Percentiles rank a stretch among this genome's conserved stretches.
These are phyloP conservation scores for Polymixis flavicincta DNA, from an alignment of 2,888 invertebrate genomes.

Conservation along the genomic window DNA sequence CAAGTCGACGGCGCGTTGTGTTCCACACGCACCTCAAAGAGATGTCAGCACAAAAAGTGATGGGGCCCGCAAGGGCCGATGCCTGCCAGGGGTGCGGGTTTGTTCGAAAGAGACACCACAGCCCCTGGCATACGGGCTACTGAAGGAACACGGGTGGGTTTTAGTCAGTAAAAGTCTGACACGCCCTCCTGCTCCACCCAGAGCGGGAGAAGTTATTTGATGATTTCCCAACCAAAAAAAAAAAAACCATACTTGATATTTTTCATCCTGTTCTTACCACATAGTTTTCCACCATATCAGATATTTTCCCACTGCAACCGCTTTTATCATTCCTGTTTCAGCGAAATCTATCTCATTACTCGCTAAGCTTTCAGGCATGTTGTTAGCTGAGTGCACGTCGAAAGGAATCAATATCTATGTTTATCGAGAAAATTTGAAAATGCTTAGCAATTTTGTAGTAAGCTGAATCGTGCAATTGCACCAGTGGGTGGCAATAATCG, in stretches of 20 bases:
- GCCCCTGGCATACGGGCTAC: too few relatives aligned
- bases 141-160: too few relatives aligned
- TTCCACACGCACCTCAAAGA: too few relatives aligned
- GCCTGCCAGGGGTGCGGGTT: too few relatives aligned
- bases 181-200: too few relatives aligned
- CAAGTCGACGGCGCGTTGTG: too few relatives aligned
- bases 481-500: constrained; percentile 4
- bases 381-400: constrained; percentile 35
- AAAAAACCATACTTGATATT: neutral
- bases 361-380: constrained; percentile 24
- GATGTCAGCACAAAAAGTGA: too few relatives aligned
- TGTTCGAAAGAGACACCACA: too few relatives aligned
- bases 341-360: constrained; percentile 32
- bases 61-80: too few relatives aligned
- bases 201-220: too few relatives aligned
- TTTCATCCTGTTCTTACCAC: neutral
- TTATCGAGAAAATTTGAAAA: constrained; percentile 11
- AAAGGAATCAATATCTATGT: constrained; percentile 40
- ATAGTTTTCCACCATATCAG: neutral
- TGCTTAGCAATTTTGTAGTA: neutral
- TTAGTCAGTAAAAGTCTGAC: too few relatives aligned
- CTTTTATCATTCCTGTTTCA: constrained; percentile 10
- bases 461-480: constrained; percentile 1
- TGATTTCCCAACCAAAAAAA: too few relatives aligned
- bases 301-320: neutral